Evolutionary conservation across 2,888 invertebrate species (phyloP), one percentile per base, ranked within the genome.

Genomic region (Heterodera filipjevi): DNA sequence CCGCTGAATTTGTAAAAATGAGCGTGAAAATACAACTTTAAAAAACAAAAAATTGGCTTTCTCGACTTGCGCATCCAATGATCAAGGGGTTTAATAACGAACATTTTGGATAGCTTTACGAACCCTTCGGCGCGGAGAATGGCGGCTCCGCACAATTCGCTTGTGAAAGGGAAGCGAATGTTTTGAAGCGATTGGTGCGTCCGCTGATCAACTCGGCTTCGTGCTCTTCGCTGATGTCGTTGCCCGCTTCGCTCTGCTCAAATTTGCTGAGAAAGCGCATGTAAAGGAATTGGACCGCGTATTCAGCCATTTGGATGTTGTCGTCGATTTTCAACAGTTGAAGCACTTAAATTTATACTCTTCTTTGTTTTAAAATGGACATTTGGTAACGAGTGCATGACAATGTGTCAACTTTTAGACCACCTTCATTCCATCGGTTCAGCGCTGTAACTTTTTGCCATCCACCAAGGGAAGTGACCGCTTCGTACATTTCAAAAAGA

Each of bases 401-500:
- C n/a, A n/a, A n/a, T n/a, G n/a, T n/a, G n/a, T 27, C 27, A 44
- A 32, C 64, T n/a, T 2, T 80, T 32, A 84, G 85, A 8, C 85
- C 83, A 35, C 89, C 85, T 74, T 88, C 86, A 6, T 79, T 59
- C 89, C 89, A 89, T 76, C 85, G 84, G 70, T 87, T 86, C 46
- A 77, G 22, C 12, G 77, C 73, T 0, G 86, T 83, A 22, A 87
- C 97, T 93, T 95, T 97, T 86, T 95, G 93, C 92, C 96, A 94
- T 86, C 98, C 98, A 86, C 97, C 97, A 87, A 94, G 92, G 83
- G 93, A 93, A 86, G 94, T 95, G 76, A 98, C 97, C 89, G 95
- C 92, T 87, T 93, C 93, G 91, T 97, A 98, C 85, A 98, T 93
- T 82, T 93, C 92, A 91, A 94, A 95, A 85, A 98, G 92, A 92